Percentiles rank a stretch among this genome's conserved stretches.
Evolutionary conservation across 2,113 vertebrate genomes (phyloP).

Genomic region (Heterotilapia buettikoferi): DNA sequence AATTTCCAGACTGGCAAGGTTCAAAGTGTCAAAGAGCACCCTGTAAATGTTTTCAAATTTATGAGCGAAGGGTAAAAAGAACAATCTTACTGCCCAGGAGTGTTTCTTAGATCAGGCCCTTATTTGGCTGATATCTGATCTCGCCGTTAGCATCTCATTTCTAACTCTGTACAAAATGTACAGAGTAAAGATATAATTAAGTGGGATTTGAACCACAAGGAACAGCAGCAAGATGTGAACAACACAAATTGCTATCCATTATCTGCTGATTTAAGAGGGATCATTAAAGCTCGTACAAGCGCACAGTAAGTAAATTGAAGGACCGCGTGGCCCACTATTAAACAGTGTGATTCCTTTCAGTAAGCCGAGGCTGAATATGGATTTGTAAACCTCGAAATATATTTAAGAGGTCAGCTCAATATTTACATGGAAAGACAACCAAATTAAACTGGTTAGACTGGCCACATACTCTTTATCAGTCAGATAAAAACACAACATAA

Average conservation of each 20-base stretch:
- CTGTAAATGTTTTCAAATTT: background rate
- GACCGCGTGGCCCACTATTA: background rate
- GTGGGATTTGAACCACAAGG: background rate
- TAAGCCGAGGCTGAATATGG: background rate
- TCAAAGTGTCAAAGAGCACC: background rate
- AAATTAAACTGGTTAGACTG: background rate
- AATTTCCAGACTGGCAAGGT: background rate
- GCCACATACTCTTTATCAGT: background rate
- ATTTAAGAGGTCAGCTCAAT: background rate
- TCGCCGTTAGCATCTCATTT: background rate
- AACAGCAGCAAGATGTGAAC: conserved; percentile 8
- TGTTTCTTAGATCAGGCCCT: background rate
- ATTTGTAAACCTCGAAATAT: background rate
- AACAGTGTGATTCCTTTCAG: conserved; percentile 7
- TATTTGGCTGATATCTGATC: background rate
- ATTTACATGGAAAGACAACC: background rate
- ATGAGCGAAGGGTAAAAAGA: too few species aligned
- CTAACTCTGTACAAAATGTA: background rate
- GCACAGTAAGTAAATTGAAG: background rate
- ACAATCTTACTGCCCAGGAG: background rate
- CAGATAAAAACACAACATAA: background rate
- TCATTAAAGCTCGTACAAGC: conserved; percentile 7
- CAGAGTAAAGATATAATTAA: background rate
- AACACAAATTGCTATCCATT: background rate
- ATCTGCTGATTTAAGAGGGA: background rate